Conservation (phyloP, 2,797 vertebrate species). For the Enteromius afrohamiltoni region DNA sequence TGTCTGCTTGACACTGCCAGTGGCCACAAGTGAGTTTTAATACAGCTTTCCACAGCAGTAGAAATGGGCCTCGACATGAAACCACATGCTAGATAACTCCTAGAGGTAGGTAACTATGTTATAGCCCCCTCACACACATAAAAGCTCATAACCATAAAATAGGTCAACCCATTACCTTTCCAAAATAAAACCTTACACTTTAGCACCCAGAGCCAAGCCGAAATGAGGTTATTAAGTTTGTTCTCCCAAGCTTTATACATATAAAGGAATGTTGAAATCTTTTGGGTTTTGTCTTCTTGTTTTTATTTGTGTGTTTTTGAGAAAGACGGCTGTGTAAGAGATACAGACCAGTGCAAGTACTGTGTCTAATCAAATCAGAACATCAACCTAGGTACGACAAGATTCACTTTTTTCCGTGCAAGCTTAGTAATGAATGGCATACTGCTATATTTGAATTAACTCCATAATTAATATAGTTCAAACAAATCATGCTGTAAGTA, state of each 20-base stretch:
- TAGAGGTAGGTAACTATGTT: constrained; percentile 17
- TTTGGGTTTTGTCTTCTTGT: neutral
- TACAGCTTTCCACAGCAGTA: constrained; percentile 12
- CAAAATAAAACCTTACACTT: constrained; percentile 38
- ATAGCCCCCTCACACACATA: constrained; percentile 14
- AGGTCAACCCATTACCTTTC: neutral
- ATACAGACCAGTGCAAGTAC: neutral
- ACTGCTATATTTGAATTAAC: constrained; percentile 8
- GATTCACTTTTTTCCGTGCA: neutral
- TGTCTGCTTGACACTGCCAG: constrained; percentile 18
- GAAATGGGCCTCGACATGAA: constrained; percentile 21
- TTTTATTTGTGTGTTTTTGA: constrained; percentile 18
- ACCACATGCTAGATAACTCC: constrained; percentile 21
- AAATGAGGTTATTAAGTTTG: constrained; percentile 30
- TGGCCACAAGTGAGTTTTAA: constrained; percentile 24
- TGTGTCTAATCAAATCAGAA: neutral
- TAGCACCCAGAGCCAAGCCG: constrained; percentile 9
- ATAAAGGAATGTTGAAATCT: constrained; percentile 24
- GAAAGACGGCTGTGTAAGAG: neutral
- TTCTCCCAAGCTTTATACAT: constrained; percentile 6
- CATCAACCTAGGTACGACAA: neutral
- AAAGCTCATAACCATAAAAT: constrained; percentile 35
- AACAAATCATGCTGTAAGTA: neutral
- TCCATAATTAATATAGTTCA: neutral
- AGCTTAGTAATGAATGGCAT: neutral